Conservation (phyloP, 2,888 invertebrate genomes). For the Pseudococcus longispinus region DNA sequence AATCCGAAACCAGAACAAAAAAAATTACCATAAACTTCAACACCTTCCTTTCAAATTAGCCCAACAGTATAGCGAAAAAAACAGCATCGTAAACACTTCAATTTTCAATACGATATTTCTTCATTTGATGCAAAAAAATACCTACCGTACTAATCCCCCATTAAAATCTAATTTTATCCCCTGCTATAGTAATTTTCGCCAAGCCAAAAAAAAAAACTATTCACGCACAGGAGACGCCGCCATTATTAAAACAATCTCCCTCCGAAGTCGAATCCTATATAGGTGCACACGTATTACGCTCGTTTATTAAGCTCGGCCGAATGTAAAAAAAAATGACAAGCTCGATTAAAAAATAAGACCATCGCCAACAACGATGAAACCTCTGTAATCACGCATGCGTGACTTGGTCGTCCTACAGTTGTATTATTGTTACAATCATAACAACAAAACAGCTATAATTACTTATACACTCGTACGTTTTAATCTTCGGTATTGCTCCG, state of each 20-base stretch:
- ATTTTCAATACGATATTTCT: conserved; percentile 8
- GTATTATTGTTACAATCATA: conserved; percentile 31
- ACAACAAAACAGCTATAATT: conserved; percentile 36
- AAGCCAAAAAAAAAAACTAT: background rate
- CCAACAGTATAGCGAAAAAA: background rate
- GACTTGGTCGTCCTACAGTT: conserved; percentile 34
- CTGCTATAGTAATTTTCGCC: background rate
- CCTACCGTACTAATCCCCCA: background rate
- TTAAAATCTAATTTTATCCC: conserved; percentile 11
- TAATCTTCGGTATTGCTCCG: conserved; percentile 23
- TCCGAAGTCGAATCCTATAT: background rate
- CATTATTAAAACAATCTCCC: conserved; percentile 29
- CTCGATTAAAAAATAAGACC: conserved; percentile 40
- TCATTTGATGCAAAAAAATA: background rate
- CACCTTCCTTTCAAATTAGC: background rate
- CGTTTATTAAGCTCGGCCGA: conserved; percentile 22
- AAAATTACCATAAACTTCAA: conserved; percentile 10
- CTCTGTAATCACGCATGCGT: conserved; percentile 42
- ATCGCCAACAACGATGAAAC: conserved; percentile 31
- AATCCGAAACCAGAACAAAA: background rate
- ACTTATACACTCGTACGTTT: conserved; percentile 20
- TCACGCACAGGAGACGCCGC: conserved; percentile 3
- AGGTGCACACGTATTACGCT: conserved; percentile 4
- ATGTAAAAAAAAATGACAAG: conserved; percentile 7
- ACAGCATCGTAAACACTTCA: background rate